These are phyloP conservation scores for Drosophila pseudoananassae DNA, from an alignment of 1,140 invertebrate species.

Conservation along the genomic window DNA sequence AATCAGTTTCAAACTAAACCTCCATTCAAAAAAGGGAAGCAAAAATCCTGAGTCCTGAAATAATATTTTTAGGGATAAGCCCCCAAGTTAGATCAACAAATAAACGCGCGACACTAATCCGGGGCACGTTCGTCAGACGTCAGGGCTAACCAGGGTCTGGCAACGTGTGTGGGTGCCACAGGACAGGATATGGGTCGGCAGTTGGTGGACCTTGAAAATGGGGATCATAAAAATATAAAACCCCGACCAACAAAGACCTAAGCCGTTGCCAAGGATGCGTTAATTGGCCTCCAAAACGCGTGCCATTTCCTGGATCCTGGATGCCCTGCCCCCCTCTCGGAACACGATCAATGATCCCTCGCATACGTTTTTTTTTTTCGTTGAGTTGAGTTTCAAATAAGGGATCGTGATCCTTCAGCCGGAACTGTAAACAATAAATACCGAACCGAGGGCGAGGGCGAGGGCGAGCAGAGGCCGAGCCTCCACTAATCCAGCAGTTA, in stretches of 20 bases:
- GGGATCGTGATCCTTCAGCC: constrained; percentile 64
- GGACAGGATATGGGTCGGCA: constrained; percentile 64
- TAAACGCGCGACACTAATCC: not conserved
- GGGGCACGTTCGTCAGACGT: constrained; percentile 35
- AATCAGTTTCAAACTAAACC: not conserved
- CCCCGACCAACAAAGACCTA: constrained; percentile 51
- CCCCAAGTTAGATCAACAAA: constrained; percentile 20
- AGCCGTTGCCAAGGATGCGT: constrained; percentile 63
- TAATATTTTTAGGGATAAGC: constrained; percentile 21
- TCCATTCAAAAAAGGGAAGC: not conserved
- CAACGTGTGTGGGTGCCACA: constrained; percentile 66
- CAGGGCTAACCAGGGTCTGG: not conserved
- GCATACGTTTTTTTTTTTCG: not conserved
- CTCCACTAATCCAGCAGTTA: constrained; percentile 56
- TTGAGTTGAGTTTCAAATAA: not conserved
- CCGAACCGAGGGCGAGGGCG: not conserved
- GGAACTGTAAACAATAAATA: constrained; percentile 83
- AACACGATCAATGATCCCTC: constrained; percentile 25
- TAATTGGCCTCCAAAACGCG: constrained; percentile 73
- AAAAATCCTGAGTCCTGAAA: constrained; percentile 4
- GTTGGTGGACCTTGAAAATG: constrained; percentile 42
- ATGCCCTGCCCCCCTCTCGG: not conserved
- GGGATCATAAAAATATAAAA: constrained; percentile 43
- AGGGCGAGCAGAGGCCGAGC: constrained; percentile 11
- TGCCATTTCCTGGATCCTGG: constrained; percentile 62